Percentiles rank a stretch among this genome's conserved stretches.
phyloP scores from a whole-genome alignment of 1,140 invertebrate species.

The Ruditapes philippinarum region DNA sequence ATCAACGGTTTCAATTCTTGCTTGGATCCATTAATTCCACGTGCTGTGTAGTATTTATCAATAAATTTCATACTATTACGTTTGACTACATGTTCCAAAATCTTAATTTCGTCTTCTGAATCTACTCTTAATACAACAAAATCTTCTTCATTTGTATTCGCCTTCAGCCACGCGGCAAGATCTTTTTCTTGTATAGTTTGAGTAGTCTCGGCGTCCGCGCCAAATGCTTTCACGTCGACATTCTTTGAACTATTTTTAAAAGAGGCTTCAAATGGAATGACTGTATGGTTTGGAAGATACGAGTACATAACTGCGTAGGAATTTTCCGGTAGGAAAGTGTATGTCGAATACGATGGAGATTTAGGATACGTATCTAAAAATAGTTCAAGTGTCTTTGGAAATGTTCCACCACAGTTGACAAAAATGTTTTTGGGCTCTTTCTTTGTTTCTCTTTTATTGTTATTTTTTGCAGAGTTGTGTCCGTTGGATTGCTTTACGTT shows the following conservation, averaged over 20 bases:
- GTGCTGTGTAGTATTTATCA: conserved; percentile 7
- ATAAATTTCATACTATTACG: background rate
- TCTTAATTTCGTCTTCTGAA: background rate
- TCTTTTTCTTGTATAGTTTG: background rate
- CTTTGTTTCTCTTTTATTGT: background rate
- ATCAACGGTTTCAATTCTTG: background rate
- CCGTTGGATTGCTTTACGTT: too few relatives aligned
- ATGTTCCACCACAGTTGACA: conserved; percentile 14
- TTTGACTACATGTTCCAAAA: background rate
- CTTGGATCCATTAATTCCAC: background rate
- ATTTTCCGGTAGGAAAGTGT: background rate
- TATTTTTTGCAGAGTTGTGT: background rate
- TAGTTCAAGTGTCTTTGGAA: background rate
- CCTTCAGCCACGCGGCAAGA: background rate
- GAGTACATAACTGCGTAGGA: conserved; percentile 15
- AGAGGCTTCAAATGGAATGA: background rate
- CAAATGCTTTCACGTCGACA: background rate
- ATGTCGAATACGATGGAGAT: background rate
- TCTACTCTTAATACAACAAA: conserved; percentile 18
- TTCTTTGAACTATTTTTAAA: background rate
- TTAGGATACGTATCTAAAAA: background rate
- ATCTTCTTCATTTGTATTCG: background rate
- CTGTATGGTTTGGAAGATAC: conserved; percentile 8
- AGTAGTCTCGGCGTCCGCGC: background rate
- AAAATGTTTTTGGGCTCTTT: background rate